A percentile compares a stretch with the other conserved stretches of the same genome.
Conservation (phyloP, 2,113 vertebrate species). For the Lanius ludovicianus region DNA sequence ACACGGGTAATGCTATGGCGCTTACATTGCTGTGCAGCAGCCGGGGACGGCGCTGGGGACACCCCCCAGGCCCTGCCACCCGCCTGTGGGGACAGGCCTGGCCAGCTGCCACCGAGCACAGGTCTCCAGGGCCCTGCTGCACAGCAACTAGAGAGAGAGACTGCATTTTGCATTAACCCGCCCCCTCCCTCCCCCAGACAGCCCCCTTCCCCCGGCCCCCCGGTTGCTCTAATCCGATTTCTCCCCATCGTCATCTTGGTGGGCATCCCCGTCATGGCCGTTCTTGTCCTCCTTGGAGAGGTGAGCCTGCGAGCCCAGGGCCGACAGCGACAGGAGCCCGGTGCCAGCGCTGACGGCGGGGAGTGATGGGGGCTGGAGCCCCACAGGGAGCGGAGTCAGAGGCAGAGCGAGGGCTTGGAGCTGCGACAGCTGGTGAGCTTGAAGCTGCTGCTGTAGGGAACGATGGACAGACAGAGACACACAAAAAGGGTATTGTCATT, state of each 20-base stretch:
- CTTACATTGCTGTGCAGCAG: background rate
- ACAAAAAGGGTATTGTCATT: background rate
- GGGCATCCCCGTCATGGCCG: constrained; percentile 85
- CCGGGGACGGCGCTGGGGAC: background rate
- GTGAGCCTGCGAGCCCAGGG: constrained; percentile 91
- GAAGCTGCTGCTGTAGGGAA: constrained; percentile 93
- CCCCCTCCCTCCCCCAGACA: background rate
- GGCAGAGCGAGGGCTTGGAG: constrained; percentile 95
- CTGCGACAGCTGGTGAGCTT: constrained; percentile 97
- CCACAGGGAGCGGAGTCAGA: constrained; percentile 90
- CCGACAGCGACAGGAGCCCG: constrained; percentile 92
- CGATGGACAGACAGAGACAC: background rate
- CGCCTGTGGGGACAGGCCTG: background rate
- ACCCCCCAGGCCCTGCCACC: background rate
- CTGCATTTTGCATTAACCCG: constrained; percentile 9
- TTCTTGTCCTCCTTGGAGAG: constrained; percentile 94
- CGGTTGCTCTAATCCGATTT: constrained; percentile 87
- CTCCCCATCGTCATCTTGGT: constrained; percentile 90
- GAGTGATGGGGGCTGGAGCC: constrained; percentile 86
- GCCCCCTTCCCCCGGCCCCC: background rate
- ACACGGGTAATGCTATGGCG: background rate
- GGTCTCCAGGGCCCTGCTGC: background rate
- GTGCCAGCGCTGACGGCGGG: constrained; percentile 88
- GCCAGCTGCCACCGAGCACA: background rate
- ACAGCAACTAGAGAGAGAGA: background rate